Evolutionary conservation across 2,888 invertebrate genomes (phyloP), one percentile per base, ranked within the genome.

Genomic region (Pandemis cinnamomeana): DNA sequence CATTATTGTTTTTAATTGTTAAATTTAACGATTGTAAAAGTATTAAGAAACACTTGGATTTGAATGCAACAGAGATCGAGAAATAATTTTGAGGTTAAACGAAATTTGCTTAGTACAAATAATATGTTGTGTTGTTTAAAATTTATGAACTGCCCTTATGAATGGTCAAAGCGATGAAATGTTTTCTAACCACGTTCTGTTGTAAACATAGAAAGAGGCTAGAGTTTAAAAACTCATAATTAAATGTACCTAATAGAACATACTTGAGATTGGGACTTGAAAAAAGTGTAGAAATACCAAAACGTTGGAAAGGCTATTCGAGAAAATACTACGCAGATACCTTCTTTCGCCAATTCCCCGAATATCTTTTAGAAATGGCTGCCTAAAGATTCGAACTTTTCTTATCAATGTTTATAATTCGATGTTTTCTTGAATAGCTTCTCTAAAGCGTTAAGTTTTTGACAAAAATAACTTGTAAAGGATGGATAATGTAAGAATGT

Each of bases 401-500:
- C 44, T 1, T 44, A n/a, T 44, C 7, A 44, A 8, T 5, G 0
- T 11, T 11, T 15, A n/a, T 5, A 55, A 20, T 20, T 27, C 2
- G 8, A 1, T 27, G 5, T 64, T 64, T 66, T 44, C 48, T 66
- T 1, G 58, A 66, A 36, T 71, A 51, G 73, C 60, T 66, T 71
- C 55, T 62, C 53, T 44, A 20, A 13, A 20, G 55, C 46, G 41
- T 53, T 46, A 5, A 51, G 44, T 53, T 51, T 62, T 60, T 36
- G 55, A 60, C 27, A 41, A 44, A 15, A 46, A 7, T 66, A 46
- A 27, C 42, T 61, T 61, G 58, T 42, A 61, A 70, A 70, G 51
- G 53, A 61, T 20, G 15, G 66, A 36, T 15, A 15, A 53, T 67
- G 51, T 61, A 67, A 71, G 67, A 62, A 48, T 66, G 69, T 70